Conservation (phyloP, 2,888 invertebrate genomes). For the Bembecia ichneumoniformis region DNA sequence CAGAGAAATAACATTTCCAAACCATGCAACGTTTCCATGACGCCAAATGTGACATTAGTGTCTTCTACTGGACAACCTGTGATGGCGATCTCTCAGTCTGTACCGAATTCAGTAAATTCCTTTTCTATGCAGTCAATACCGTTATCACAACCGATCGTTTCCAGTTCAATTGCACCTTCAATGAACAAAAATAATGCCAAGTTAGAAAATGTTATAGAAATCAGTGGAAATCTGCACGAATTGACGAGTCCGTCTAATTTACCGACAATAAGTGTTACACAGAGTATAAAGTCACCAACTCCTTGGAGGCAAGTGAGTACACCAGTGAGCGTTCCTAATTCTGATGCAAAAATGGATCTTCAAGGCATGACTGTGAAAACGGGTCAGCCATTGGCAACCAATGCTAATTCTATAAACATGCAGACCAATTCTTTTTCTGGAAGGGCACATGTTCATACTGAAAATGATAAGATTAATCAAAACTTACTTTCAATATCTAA, state of each 20-base stretch:
- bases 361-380: conserved; percentile 49
- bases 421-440: conserved; percentile 27
- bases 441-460: conserved; percentile 39
- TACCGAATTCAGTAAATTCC: conserved; percentile 45
- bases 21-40: conserved; percentile 48
- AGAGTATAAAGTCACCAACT: conserved; percentile 59
- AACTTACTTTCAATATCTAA: conserved; percentile 49
- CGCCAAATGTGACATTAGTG: conserved; percentile 58
- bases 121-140: conserved; percentile 62
- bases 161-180: conserved; percentile 59
- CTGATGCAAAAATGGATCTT: conserved; percentile 50
- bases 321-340: conserved; percentile 23
- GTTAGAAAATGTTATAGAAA: conserved; percentile 62
- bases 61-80: conserved; percentile 62
- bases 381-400: conserved; percentile 23
- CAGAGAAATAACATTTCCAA: conserved; percentile 48
- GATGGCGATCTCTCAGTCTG: conserved; percentile 63
- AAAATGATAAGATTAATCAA: conserved; percentile 50
- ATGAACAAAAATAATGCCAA: conserved; percentile 54
- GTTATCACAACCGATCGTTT: conserved; percentile 62
- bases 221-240: conserved; percentile 60
- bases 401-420: conserved; percentile 39
- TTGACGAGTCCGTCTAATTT: conserved; percentile 40
- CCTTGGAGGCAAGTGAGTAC: conserved; percentile 57
- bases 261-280: conserved; percentile 63